phyloP scores from a whole-genome alignment of 2,797 vertebrate genomes.

The Oryzias sinensis region DNA sequence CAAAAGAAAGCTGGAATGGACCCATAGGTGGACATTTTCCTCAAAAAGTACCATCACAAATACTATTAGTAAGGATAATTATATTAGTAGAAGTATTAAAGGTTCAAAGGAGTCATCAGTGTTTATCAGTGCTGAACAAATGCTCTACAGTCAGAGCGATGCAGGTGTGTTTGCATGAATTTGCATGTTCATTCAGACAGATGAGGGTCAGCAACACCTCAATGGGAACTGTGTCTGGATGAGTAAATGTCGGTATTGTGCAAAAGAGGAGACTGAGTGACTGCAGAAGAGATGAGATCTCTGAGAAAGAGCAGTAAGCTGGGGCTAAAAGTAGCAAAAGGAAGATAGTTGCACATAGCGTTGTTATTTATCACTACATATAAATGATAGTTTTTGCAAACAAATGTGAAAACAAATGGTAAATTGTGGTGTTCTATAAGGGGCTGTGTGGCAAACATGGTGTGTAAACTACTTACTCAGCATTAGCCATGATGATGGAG shows the following conservation, averaged over 20 bases:
- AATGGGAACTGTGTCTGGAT: conserved; percentile 32
- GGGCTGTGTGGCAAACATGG: conserved; percentile 4
- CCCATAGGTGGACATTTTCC: no score
- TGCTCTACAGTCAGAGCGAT: conserved; percentile 32
- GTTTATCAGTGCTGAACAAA: conserved; percentile 31
- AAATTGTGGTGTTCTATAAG: neutral
- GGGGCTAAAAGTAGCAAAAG: neutral
- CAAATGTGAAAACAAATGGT: neutral
- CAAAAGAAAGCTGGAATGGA: no score
- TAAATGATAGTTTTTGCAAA: neutral
- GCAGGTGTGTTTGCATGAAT: conserved; percentile 42
- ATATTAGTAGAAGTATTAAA: conserved; percentile 1
- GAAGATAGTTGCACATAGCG: neutral
- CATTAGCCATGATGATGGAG: conserved; percentile 66
- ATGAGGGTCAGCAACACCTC: conserved; percentile 41
- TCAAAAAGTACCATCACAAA: neutral
- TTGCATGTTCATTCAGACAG: conserved; percentile 49
- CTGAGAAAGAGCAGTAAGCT: neutral
- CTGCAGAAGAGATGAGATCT: neutral
- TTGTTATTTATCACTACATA: neutral
- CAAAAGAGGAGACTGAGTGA: neutral
- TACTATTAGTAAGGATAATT: neutral
- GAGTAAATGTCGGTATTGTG: conserved; percentile 53
- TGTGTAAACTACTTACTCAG: conserved; percentile 62
- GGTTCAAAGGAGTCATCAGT: conserved; percentile 18